Percentiles rank a stretch among this genome's conserved stretches.
These are phyloP conservation scores for Pollimyrus isidori DNA, from an alignment of 2,113 vertebrate genomes.

Conservation along the genomic window DNA sequence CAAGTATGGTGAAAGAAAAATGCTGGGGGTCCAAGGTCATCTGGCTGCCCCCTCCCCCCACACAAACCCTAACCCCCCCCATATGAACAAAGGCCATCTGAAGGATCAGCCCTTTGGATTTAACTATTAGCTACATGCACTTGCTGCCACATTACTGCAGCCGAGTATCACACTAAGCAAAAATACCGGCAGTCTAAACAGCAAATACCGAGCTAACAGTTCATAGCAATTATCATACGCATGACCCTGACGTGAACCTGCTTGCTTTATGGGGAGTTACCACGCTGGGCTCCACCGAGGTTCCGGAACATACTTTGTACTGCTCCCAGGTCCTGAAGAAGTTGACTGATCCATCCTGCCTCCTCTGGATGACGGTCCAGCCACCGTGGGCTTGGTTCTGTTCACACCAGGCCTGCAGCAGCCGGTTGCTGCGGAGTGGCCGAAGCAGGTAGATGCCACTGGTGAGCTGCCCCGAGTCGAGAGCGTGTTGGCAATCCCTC, in stretches of 20 bases:
- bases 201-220: neutral
- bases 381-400: constrained; percentile 68
- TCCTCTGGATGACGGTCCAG: constrained; percentile 80
- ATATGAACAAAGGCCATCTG: neutral
- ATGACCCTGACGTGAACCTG: neutral
- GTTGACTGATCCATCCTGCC: constrained; percentile 79
- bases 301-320: constrained; percentile 64
- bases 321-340: constrained; percentile 85
- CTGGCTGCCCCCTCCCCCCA: too few species aligned
- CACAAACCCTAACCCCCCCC: too few species aligned
- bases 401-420: constrained; percentile 79
- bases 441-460: constrained; percentile 73
- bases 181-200: neutral
- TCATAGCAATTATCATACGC: neutral
- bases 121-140: neutral
- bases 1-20: too few species aligned
- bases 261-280: neutral
- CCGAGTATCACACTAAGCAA: neutral
- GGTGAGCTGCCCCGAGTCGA: constrained; percentile 57
- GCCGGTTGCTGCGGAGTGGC: constrained; percentile 53
- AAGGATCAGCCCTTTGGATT: neutral
- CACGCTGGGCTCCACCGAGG: neutral
- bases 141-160: neutral
- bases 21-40: neutral
- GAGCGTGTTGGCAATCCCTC: constrained; percentile 71